Evolutionary conservation across 2,888 invertebrate genomes (phyloP).

Genomic region (Drosophila limbata): DNA sequence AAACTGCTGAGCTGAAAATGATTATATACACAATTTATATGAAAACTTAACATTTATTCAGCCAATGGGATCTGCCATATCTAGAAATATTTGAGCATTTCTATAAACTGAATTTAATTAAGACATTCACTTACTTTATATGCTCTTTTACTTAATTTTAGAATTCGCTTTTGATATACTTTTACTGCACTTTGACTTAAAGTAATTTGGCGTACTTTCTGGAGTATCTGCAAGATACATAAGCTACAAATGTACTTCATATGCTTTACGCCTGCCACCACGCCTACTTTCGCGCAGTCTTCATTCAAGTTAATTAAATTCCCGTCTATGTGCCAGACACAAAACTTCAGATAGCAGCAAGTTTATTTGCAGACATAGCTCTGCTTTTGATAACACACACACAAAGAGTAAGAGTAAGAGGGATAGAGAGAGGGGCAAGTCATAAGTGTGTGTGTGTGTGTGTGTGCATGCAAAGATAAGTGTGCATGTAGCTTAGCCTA

Average conservation of each 20-base stretch:
- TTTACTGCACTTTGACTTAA: slow-evolving; percentile 18
- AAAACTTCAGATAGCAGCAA: slow-evolving; percentile 67
- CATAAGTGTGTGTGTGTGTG: slow-evolving; percentile 22
- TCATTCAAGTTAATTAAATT: slow-evolving; percentile 81
- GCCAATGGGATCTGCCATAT: neutral
- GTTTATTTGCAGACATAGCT: slow-evolving; percentile 66
- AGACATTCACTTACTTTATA: neutral
- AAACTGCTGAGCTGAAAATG: too few relatives aligned
- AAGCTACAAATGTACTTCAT: slow-evolving; percentile 9
- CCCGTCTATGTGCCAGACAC: slow-evolving; percentile 62
- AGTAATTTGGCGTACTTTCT: slow-evolving; percentile 21
- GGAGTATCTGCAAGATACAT: slow-evolving; percentile 43
- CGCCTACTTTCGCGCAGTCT: slow-evolving; percentile 56
- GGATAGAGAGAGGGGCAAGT: neutral
- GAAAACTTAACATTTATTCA: neutral
- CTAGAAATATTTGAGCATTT: neutral
- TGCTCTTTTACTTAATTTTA: neutral
- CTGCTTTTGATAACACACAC: slow-evolving; percentile 62
- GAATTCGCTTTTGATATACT: neutral
- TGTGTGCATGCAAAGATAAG: slow-evolving; percentile 67
- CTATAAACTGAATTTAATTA: neutral
- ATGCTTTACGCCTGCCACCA: slow-evolving; percentile 17
- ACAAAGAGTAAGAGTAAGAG: slow-evolving; percentile 9
- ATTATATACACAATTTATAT: neutral
- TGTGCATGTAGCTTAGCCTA: slow-evolving; percentile 51